Conservation (phyloP, 2,888 invertebrate species). For the Cordilura impudica region DNA sequence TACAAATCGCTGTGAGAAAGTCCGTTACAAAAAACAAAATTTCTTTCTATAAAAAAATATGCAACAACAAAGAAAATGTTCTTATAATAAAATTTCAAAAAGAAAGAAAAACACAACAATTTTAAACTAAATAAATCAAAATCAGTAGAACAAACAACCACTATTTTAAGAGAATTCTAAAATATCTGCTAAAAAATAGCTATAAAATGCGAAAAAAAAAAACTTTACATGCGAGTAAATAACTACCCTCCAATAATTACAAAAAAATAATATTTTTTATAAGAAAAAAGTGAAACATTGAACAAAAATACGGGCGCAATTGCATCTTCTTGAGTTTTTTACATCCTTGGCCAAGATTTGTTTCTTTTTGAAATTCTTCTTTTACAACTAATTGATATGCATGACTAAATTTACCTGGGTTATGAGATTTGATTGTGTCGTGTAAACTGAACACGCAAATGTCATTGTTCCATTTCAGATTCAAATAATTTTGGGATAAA, state of each 20-base stretch:
- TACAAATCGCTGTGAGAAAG: constrained; percentile 34
- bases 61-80: neutral
- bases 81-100: constrained; percentile 15
- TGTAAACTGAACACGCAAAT: constrained; percentile 29
- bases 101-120: neutral
- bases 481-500: constrained; percentile 4
- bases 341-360: constrained; percentile 13
- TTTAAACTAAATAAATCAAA: neutral
- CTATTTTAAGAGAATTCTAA: neutral
- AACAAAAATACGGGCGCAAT: constrained; percentile 32
- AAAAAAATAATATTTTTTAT: neutral
- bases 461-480: neutral
- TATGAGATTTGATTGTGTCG: neutral
- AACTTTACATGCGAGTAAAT: too few relatives aligned
- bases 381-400: constrained; percentile 28
- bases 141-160: constrained; percentile 14
- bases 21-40: constrained; percentile 24
- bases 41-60: neutral
- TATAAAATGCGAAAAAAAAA: constrained; percentile 29
- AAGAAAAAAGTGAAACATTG: neutral
- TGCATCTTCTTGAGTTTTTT: neutral
- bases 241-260: constrained; percentile 15
- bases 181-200: constrained; percentile 9
- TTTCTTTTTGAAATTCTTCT: neutral
- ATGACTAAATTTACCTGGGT: constrained; percentile 39